These are phyloP conservation scores for Drosophila rhopaloa DNA, from an alignment of 1,140 invertebrate species.

Conservation along the genomic window DNA sequence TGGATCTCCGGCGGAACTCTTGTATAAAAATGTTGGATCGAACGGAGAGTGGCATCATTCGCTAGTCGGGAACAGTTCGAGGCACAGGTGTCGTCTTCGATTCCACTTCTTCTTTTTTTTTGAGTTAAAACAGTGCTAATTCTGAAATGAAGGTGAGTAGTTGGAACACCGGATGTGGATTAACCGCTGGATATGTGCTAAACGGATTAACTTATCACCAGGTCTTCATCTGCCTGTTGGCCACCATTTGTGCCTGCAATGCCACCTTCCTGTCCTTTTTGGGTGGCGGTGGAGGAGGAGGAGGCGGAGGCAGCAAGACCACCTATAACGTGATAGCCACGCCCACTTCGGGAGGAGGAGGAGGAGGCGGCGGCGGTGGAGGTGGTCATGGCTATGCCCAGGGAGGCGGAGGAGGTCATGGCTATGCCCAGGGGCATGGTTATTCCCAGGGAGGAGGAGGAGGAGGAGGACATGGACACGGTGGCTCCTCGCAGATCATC, in stretches of 20 bases:
- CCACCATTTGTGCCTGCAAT: conserved; percentile 66
- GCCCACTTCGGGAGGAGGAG: conserved; percentile 43
- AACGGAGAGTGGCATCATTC: conserved; percentile 71
- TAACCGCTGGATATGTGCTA: conserved; percentile 17
- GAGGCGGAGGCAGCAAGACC: conserved; percentile 42
- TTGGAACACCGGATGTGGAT: conserved; percentile 25
- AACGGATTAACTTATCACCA: conserved; percentile 41
- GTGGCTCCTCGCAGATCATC: conserved; percentile 61
- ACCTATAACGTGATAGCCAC: conserved; percentile 72
- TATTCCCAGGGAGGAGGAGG: conserved; percentile 14
- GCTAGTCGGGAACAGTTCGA: conserved; percentile 51
- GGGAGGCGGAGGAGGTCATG: conserved; percentile 7
- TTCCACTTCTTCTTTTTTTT: conserved; percentile 6
- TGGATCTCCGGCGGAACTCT: conserved; percentile 33
- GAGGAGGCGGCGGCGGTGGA: conserved; percentile 7
- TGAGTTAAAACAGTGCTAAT: conserved; percentile 5
- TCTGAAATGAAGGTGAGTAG: conserved; percentile 72
- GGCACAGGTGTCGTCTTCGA: conserved; percentile 44
- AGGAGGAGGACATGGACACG: conserved; percentile 18
- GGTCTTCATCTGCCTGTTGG: conserved; percentile 73
- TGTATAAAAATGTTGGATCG: conserved; percentile 68
- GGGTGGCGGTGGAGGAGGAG: conserved; percentile 45
- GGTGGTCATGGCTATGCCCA: conserved; percentile 12
- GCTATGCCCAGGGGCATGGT: conserved; percentile 41
- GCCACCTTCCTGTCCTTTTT: conserved; percentile 73